These are phyloP conservation scores for Pimpla rufipes DNA, from an alignment of 2,888 invertebrate species.

Conservation along the genomic window DNA sequence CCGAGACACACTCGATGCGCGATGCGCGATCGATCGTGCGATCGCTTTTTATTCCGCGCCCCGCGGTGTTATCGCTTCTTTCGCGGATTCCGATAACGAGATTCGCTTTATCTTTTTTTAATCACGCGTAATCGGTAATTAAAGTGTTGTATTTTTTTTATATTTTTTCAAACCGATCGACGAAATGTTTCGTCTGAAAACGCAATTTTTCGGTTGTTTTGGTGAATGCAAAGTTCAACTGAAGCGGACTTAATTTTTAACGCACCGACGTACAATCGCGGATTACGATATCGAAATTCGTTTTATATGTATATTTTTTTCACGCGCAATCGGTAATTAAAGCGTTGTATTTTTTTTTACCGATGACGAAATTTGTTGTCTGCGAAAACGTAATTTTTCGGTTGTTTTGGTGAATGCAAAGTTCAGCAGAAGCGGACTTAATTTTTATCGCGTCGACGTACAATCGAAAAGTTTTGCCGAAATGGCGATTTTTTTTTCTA, in stretches of 20 bases:
- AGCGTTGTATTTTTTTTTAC: not conserved
- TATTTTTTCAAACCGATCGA: not conserved
- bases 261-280: too few species aligned
- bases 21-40: conserved; percentile 5
- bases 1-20: not conserved
- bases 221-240: too few species aligned
- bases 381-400: too few species aligned
- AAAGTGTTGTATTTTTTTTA: not conserved
- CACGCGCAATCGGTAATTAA: not conserved
- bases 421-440: too few species aligned
- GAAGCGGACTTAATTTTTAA: too few species aligned
- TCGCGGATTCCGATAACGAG: not conserved
- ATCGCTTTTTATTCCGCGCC: conserved; percentile 4
- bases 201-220: too few species aligned
- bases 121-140: not conserved
- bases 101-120: not conserved
- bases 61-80: not conserved
- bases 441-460: too few species aligned
- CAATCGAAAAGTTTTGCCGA: not conserved
- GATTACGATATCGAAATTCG: not conserved
- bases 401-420: too few species aligned
- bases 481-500: not conserved
- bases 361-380: not conserved
- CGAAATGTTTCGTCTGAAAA: not conserved
- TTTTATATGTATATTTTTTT: not conserved